These are phyloP conservation scores for Recurvirostra avosetta DNA, from an alignment of 2,113 vertebrate genomes.

Conservation along the genomic window DNA sequence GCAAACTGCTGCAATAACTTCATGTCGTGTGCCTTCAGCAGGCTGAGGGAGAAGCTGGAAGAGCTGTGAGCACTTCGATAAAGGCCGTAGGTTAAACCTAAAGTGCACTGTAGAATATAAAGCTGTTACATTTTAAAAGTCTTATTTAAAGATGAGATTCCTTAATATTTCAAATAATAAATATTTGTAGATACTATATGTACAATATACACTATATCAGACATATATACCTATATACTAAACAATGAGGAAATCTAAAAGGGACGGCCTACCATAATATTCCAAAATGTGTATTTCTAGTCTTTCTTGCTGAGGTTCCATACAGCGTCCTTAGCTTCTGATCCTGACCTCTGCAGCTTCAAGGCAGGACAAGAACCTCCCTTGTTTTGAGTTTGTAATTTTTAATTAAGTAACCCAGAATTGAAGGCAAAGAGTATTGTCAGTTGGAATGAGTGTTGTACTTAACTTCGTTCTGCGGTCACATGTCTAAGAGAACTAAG, in stretches of 20 bases:
- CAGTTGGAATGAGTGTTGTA: background rate
- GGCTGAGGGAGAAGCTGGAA: background rate
- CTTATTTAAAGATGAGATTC: background rate
- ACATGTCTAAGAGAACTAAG: background rate
- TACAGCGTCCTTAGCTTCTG: background rate
- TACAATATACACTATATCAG: background rate
- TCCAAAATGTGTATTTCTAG: background rate
- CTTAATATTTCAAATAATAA: background rate
- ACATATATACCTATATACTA: background rate
- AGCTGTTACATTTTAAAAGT: background rate
- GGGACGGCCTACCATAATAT: background rate
- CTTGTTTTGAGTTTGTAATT: background rate
- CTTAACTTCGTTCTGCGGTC: background rate
- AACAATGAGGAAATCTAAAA: background rate
- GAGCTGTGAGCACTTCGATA: background rate
- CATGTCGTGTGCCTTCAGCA: background rate
- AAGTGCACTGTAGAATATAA: background rate
- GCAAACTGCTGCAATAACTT: background rate
- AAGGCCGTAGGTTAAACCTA: background rate
- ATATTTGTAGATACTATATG: background rate
- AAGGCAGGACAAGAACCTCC: background rate
- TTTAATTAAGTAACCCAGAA: background rate
- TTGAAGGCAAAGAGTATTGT: background rate
- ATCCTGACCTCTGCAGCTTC: background rate
- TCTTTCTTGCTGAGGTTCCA: background rate